phyloP scores from a whole-genome alignment of 2,113 vertebrate genomes.

The Pampusana beccarii region DNA sequence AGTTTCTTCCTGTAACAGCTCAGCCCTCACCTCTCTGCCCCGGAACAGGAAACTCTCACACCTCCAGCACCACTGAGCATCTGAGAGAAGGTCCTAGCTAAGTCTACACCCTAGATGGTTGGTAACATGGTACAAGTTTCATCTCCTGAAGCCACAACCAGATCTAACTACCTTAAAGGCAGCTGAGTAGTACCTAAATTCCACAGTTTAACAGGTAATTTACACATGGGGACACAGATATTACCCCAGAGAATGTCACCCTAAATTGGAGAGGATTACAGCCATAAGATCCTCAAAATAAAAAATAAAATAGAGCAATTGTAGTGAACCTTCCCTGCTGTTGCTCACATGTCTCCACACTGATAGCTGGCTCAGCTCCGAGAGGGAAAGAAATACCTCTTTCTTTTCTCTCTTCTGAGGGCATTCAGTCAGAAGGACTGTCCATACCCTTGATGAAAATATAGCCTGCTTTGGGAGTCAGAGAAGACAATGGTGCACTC shows the following conservation, averaged over 20 bases:
- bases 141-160: neutral
- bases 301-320: neutral
- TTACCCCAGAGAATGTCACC: neutral
- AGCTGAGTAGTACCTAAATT: neutral
- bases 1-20: neutral
- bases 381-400: neutral
- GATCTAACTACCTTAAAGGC: neutral
- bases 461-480: neutral
- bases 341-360: neutral
- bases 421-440: neutral
- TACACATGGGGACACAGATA: neutral
- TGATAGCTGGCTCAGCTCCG: neutral
- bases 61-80: neutral
- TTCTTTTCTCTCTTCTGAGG: neutral
- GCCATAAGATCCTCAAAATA: neutral
- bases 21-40: neutral
- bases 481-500: neutral
- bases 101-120: neutral
- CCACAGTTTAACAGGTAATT: accelerated
- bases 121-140: neutral
- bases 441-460: neutral
- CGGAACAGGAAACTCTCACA: neutral
- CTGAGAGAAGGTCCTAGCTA: neutral
- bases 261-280: neutral
- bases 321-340: neutral